Conservation (phyloP, 1,140 invertebrate genomes). For the Drosophila orosa region DNA sequence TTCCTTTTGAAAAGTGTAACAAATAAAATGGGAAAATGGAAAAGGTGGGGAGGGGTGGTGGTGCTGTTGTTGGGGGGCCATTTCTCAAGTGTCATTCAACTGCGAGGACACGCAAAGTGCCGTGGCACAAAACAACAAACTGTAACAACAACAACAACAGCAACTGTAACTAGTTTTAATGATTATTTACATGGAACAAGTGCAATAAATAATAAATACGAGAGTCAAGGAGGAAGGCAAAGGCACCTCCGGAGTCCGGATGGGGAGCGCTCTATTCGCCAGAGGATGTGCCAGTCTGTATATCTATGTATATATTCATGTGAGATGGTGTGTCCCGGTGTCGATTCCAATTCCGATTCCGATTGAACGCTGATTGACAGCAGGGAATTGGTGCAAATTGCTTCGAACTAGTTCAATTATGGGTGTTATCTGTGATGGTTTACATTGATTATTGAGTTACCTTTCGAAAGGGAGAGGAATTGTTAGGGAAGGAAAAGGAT, state of each 20-base stretch:
- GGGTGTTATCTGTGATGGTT: constrained; percentile 18
- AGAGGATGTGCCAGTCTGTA: constrained; percentile 18
- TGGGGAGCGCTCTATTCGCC: neutral
- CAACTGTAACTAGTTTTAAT: constrained; percentile 66
- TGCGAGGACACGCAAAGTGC: constrained; percentile 56
- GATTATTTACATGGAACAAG: constrained; percentile 75
- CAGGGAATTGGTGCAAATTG: constrained; percentile 40
- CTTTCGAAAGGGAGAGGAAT: neutral
- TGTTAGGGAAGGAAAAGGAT: neutral
- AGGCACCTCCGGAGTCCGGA: neutral
- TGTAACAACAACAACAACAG: constrained; percentile 2
- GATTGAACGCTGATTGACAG: constrained; percentile 41
- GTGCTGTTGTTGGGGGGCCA: constrained; percentile 8
- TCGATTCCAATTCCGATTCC: constrained; percentile 37
- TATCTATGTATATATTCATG: neutral
- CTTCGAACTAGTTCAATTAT: constrained; percentile 33
- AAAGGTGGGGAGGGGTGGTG: neutral
- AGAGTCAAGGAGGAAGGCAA: constrained; percentile 1
- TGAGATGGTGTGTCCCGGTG: constrained; percentile 20
- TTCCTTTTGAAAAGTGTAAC: constrained; percentile 12
- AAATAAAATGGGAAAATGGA: neutral
- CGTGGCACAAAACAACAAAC: constrained; percentile 33
- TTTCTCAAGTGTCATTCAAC: constrained; percentile 62
- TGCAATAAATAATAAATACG: constrained; percentile 75
- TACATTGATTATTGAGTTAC: constrained; percentile 14